Percentiles rank a stretch among this genome's conserved stretches.
Conservation (phyloP, 2,797 vertebrate species). For the Aplochiton taeniatus region DNA sequence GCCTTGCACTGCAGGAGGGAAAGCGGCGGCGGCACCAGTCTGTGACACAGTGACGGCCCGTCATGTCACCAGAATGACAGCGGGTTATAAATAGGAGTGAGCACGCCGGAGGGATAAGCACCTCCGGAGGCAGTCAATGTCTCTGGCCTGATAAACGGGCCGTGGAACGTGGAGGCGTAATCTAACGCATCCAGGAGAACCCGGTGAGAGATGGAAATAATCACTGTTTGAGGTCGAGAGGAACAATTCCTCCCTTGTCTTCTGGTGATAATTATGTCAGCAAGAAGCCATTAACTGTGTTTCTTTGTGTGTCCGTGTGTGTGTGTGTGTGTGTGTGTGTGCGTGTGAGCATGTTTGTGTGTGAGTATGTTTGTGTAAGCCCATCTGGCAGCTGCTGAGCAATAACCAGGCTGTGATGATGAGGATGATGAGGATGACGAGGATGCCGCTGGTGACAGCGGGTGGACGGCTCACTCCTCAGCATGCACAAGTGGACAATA, state of each 20-base stretch:
- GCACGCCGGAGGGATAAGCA: background rate
- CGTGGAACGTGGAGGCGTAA: too few relatives aligned
- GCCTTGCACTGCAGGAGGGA: too few relatives aligned
- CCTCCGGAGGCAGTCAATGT: background rate
- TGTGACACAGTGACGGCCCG: background rate
- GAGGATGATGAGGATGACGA: constrained; percentile 19
- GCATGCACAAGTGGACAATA: background rate
- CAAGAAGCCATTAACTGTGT: background rate
- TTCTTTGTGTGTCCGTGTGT: constrained; percentile 1
- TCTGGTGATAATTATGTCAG: background rate
- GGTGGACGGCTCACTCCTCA: background rate
- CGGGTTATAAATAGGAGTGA: background rate
- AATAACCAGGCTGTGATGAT: constrained; percentile 22
- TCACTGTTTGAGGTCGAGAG: background rate
- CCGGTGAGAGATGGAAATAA: too few relatives aligned
- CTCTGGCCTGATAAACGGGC: too few relatives aligned
- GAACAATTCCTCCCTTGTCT: background rate
- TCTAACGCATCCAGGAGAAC: too few relatives aligned
- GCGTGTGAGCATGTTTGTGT: constrained; percentile 13
- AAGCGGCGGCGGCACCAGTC: too few relatives aligned
- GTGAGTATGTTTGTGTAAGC: constrained; percentile 12
- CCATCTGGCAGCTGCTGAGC: constrained; percentile 25
- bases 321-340: constrained; percentile 9
- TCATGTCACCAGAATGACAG: background rate
- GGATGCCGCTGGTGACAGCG: background rate